phyloP scores from a whole-genome alignment of 2,888 invertebrate genomes.

The Eupeodes luniger region DNA sequence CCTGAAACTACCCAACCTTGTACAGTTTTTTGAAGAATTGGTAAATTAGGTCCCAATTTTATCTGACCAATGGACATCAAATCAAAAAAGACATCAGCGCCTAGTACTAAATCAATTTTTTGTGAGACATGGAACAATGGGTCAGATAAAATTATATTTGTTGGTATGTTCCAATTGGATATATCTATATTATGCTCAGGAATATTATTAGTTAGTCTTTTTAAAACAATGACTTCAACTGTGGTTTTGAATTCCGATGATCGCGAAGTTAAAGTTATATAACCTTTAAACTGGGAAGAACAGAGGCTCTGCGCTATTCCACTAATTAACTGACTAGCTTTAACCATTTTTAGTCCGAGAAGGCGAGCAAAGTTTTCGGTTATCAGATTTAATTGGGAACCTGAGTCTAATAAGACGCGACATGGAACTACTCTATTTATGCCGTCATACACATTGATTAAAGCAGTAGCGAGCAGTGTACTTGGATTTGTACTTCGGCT shows the following conservation, averaged over 20 bases:
- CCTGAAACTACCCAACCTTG: constrained; percentile 58
- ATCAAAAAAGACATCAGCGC: too few species aligned
- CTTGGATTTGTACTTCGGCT: background rate
- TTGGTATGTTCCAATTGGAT: constrained; percentile 35
- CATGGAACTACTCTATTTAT: constrained; percentile 33
- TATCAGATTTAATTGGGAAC: too few species aligned
- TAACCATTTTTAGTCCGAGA: too few species aligned
- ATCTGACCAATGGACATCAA: too few species aligned
- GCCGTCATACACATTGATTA: background rate
- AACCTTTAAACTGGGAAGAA: constrained; percentile 52
- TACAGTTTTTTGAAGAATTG: constrained; percentile 41
- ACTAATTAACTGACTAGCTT: constrained; percentile 27
- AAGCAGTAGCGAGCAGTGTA: constrained; percentile 28
- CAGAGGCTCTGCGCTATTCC: constrained; percentile 35
- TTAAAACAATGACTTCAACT: too few species aligned
- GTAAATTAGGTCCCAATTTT: background rate
- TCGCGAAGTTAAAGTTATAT: constrained; percentile 9
- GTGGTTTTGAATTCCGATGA: too few species aligned
- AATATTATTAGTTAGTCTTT: too few species aligned
- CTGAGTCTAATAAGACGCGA: constrained; percentile 24
- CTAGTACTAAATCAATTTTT: constrained; percentile 39
- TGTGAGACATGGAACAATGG: constrained; percentile 52
- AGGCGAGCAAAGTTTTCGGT: too few species aligned
- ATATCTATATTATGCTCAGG: too few species aligned
- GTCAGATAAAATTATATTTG: constrained; percentile 53